Base-by-base conservation (phyloP, 2,888 invertebrate genomes). In the Peribatodes rhomboidaria region DNA sequence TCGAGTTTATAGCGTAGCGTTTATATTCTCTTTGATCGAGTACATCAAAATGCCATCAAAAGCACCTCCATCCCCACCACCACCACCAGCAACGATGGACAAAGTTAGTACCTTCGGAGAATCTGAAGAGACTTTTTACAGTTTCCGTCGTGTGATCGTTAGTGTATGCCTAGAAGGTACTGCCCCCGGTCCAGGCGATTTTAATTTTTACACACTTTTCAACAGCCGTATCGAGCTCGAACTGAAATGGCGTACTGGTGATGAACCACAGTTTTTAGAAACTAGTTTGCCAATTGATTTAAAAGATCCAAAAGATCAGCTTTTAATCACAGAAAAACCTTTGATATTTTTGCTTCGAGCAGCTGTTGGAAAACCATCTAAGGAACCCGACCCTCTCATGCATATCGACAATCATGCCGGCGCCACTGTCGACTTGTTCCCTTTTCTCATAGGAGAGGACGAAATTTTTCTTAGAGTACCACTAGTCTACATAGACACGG, bases 331-430 rank as follows among this genome's bases (percentile, higher is more conserved):
- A 0, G 83, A 87, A 57, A 76, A 68, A 10, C 93, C 92, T n/a
- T 70, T 93, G 27, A 73, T 90, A 59, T 84, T 91, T 52, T 37
- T 93, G 35, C 69, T 92, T 33, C 89, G 91, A 37, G 7, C 60
- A 22, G 11, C 61, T 44, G 79, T 78, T 47, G 81, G 78, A 13
- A 91, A 91, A 78, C 64, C 71, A 13, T 2, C 74, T 2, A 89
- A 85, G 70, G 90, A 90, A 37, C 71, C 77, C 13, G 92, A 92
- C 68, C 90, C 87, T 22, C 76, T 92, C 22, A 59, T 79, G 1
- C 80, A 85, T 69, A 7, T 66, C 1, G 91, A 92, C 22, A 92
- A 92, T 75, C 80, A 81, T 35, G 88, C 87, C 42, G 92, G 92
- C 18, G 90, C 83, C 3, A 84, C 82, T 16, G 75, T 90, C 10